phyloP scores from a whole-genome alignment of 2,113 vertebrate genomes.

The Athene noctua region DNA sequence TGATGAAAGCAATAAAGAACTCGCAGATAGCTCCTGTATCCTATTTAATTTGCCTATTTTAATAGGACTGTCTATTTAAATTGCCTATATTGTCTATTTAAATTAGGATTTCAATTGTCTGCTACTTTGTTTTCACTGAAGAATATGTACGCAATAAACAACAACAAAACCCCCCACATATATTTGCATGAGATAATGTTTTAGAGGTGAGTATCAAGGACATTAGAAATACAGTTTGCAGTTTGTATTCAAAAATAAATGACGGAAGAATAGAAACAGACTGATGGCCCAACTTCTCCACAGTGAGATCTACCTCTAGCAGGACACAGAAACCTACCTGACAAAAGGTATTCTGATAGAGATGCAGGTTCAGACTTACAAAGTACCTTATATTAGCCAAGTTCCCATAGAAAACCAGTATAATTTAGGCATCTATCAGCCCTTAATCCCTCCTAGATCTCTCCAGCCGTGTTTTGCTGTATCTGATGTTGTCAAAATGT shows the following conservation, averaged over 20 bases:
- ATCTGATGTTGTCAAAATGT: background rate
- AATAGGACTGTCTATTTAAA: too few relatives aligned
- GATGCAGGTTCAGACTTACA: background rate
- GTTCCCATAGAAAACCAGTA: background rate
- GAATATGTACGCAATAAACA: background rate
- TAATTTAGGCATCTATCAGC: background rate
- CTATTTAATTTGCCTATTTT: too few relatives aligned
- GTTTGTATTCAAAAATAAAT: background rate
- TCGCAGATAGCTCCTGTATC: background rate
- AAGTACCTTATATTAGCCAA: background rate
- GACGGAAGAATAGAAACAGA: background rate
- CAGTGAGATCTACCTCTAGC: background rate
- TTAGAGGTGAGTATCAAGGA: background rate
- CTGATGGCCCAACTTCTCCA: background rate
- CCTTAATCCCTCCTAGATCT: background rate
- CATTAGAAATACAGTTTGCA: background rate
- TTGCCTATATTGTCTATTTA: too few relatives aligned
- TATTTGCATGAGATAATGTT: background rate
- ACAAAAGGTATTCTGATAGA: background rate
- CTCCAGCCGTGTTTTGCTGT: background rate
- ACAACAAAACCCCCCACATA: rapidly evolving
- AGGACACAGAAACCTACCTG: background rate
- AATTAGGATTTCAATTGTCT: background rate
- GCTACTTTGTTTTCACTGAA: background rate
- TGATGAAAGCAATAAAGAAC: background rate